A percentile compares a stretch with the other conserved stretches of the same genome.
Conservation (phyloP, 2,888 invertebrate genomes). For the Chironomus riparius region DNA sequence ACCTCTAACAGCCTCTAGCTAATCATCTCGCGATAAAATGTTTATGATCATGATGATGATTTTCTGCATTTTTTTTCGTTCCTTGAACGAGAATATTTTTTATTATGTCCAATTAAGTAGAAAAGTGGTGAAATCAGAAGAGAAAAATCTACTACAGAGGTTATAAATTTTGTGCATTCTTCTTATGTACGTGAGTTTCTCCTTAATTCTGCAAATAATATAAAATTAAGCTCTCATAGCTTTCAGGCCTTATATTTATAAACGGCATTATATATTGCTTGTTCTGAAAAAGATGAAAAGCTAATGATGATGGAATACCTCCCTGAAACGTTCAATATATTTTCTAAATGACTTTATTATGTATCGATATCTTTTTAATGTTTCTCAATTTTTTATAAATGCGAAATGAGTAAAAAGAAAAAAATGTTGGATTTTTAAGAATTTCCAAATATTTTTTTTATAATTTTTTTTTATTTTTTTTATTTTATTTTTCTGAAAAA, state of each 20-base stretch:
- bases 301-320: slow-evolving; percentile 25
- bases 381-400: background rate
- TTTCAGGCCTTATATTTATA: background rate
- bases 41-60: background rate
- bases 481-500: background rate
- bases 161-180: slow-evolving; percentile 16
- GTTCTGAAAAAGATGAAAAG: slow-evolving; percentile 4
- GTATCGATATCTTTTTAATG: background rate
- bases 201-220: slow-evolving; percentile 15
- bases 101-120: slow-evolving; percentile 23
- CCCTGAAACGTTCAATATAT: slow-evolving; percentile 15
- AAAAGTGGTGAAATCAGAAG: slow-evolving; percentile 24
- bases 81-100: slow-evolving; percentile 3
- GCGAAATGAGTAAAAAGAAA: background rate
- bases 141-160: background rate
- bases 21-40: background rate
- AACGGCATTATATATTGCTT: background rate
- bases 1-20: too few species aligned
- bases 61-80: background rate
- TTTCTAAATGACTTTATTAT: slow-evolving; percentile 19
- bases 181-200: background rate
- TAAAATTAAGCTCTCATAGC: slow-evolving; percentile 17
- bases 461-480: background rate
- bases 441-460: background rate
- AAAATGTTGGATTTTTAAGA: background rate